Evolutionary conservation across 1,140 invertebrate species (phyloP), one percentile per base, ranked within the genome.

Genomic region (Physella acuta): DNA sequence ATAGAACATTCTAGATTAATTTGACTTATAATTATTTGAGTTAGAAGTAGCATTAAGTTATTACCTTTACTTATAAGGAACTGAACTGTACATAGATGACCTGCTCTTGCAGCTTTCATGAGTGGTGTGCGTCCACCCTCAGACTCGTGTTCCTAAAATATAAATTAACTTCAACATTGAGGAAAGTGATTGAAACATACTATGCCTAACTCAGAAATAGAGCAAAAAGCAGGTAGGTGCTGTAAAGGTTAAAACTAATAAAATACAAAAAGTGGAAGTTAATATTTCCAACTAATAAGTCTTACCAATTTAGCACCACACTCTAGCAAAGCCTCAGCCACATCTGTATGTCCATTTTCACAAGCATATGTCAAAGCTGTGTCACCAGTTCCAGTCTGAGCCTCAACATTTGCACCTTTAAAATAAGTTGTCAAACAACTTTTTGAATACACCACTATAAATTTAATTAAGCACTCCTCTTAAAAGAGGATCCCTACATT

Each of bases 371-470:
- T 82, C 17, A 87, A 72, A n/a, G 86, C 83, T n/a, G 82, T 84
- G 69, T 86, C 82, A 51, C 79, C 78, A 11, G 94, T 97, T 86
- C 94, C 93, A 31, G 95, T 98, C 84, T 93, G 91, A 26, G 94
- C 93, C 85, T 94, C 92, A 44, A 97, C 93, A 87, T 95, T 92
- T n/a, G 95, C 93, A 73, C 80, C 84, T 83, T 70, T 11, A 76
- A 62, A 30, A 68, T 37, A n/a, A n/a, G n/a, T n/a, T n/a, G n/a
- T n/a, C n/a, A n/a, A n/a, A n/a, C n/a, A n/a, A n/a, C n/a, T n/a
- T n/a, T n/a, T n/a, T n/a, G n/a, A n/a, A n/a, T n/a, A n/a, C n/a
- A n/a, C n/a, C n/a, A n/a, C n/a, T n/a, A n/a, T n/a, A n/a, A n/a
- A n/a, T n/a, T n/a, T n/a, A n/a, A n/a, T n/a, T n/a, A n/a, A n/a